Percentiles rank a stretch among this genome's conserved stretches.
Evolutionary conservation across 2,888 invertebrate genomes (phyloP).

Genomic region (Platycnemis pennipes): DNA sequence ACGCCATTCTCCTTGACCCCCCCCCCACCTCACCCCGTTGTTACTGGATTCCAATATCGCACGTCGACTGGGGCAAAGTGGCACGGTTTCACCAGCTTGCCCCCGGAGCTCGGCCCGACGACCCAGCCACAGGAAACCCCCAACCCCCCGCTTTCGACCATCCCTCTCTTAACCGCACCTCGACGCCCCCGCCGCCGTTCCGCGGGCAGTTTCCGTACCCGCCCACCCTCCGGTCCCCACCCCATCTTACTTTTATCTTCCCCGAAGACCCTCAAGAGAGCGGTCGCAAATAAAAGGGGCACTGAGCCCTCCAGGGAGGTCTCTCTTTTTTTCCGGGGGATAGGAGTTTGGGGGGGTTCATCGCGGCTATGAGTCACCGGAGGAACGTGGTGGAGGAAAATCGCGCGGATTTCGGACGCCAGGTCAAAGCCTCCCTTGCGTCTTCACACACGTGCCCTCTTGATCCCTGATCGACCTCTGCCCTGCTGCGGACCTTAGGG

Average conservation of each 20-base stretch:
- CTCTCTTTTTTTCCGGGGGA: background rate
- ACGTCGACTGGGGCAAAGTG: slow-evolving; percentile 19
- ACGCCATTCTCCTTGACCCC: background rate
- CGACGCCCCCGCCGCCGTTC: background rate
- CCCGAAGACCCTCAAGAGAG: slow-evolving; percentile 28
- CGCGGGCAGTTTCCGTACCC: background rate
- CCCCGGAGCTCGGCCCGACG: slow-evolving; percentile 20
- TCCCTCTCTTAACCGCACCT: background rate
- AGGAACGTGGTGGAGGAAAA: background rate
- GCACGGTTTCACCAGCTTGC: background rate
- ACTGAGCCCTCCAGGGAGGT: background rate
- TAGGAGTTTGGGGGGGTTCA: background rate
- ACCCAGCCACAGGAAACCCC: background rate
- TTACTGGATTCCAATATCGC: slow-evolving; percentile 63
- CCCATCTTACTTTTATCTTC: slow-evolving; percentile 38
- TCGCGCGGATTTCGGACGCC: background rate
- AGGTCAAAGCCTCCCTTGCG: background rate
- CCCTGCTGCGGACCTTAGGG: background rate
- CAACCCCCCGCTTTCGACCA: background rate
- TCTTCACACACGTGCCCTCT: background rate
- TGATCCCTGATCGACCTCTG: background rate
- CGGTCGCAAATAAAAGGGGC: slow-evolving; percentile 24
- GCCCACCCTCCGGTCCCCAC: background rate
- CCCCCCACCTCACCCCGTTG: background rate
- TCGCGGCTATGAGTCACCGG: slow-evolving; percentile 6